Base-by-base conservation (phyloP, 2,113 vertebrate genomes). In the Gobio gobio region DNA sequence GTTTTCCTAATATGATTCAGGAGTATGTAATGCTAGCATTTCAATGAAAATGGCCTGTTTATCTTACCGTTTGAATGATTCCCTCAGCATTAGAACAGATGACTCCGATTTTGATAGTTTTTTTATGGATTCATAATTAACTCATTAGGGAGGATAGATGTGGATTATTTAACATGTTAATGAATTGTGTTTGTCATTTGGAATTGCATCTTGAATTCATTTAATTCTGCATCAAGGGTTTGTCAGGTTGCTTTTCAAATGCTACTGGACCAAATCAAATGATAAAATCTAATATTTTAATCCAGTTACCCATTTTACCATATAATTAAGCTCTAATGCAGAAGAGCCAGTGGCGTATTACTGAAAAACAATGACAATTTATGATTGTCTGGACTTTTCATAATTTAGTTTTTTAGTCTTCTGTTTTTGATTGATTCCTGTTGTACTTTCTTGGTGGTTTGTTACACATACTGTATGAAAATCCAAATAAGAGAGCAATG, bases 181-280 rank as follows among this genome's bases (percentile, higher is more conserved):
- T 64, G 24, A 78, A 78, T 59, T 24, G 22, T 36, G 10, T 24
- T 78, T 78, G 33, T 61, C 20, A 61, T 1, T 16, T 16, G 13
- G 49, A 54, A 77, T 36, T 36, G 40, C 70, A 47, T 73, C 22
- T 73, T 73, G 12, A 47, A 73, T 73, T 24, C 1, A 73, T n/a
- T 72, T 72, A 20, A 72, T 72, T 72, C 36, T 72, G 20, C 36
- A 43, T 47, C 10, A 73, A 14, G 40, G 10, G 40, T 43, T 45
- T 73, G 20, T 73, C 22, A n/a, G 70, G 68, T 72, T 43, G 68
- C 36, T 22, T 72, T 72, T 43, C 20, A 72, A 72, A 72, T 72
- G 18, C 10, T 22, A 5, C 5, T 24, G 70, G 40, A 47, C 70
- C 5, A 45, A 73, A 47, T 73, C 10, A 45, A 5, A 24, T 45